Evolutionary conservation across 2,113 vertebrate genomes (phyloP).

Genomic region (Scomber scombrus): DNA sequence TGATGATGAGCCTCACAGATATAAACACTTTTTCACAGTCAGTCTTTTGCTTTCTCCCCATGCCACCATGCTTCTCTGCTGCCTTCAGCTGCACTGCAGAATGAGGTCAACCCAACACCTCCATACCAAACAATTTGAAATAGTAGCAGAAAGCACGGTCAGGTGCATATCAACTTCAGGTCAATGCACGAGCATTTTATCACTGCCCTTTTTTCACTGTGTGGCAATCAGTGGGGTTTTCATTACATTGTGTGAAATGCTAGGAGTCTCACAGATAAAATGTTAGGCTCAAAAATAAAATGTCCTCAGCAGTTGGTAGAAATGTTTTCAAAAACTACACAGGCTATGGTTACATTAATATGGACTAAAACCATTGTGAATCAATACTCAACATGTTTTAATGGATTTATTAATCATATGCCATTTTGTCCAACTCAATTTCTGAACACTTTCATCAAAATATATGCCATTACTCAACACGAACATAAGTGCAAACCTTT

Average conservation of each 20-base stretch:
- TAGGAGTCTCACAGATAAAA: background rate
- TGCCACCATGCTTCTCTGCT: background rate
- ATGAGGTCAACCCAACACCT: slow-evolving; percentile 20
- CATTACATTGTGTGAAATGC: background rate
- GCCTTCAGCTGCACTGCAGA: slow-evolving; percentile 9
- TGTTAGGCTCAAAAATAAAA: no score
- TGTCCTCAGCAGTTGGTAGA: background rate
- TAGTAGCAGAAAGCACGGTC: background rate
- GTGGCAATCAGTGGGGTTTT: background rate
- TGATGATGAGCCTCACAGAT: no score
- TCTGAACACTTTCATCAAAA: slow-evolving; percentile 33
- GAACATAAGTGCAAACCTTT: slow-evolving; percentile 10
- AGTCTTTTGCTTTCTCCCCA: background rate
- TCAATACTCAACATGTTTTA: background rate
- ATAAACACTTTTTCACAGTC: background rate
- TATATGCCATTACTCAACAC: slow-evolving; percentile 28
- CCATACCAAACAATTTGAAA: slow-evolving; percentile 1
- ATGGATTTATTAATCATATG: slow-evolving; percentile 39
- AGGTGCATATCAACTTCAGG: background rate
- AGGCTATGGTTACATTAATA: background rate
- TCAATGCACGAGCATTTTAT: background rate
- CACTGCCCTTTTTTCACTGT: background rate
- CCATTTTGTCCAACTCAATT: slow-evolving; percentile 32
- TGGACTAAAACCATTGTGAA: slow-evolving; percentile 10
- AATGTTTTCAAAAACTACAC: background rate